Evolutionary conservation across 2,888 invertebrate genomes (phyloP), one percentile per base, ranked within the genome.

Genomic region (Hedychridium roseum): DNA sequence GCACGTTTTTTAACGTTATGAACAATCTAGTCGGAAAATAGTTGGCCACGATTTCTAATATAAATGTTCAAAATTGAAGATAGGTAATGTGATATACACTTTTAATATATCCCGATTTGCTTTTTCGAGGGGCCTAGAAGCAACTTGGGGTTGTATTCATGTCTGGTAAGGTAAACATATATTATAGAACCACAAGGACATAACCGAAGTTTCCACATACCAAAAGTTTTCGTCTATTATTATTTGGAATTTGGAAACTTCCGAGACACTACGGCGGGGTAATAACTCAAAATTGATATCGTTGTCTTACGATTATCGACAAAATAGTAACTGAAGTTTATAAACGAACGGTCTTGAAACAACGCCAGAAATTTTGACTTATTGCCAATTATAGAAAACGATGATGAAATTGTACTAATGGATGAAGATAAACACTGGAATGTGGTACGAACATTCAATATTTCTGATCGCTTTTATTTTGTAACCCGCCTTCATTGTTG

Each of bases 121-220:
- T 74, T 73, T 74, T 66, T 49, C 47, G 56, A 46, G 67, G 73
- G 69, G 71, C 68, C 66, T 72, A 62, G 63, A 73, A 74, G 75
- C 74, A 73, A 55, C 64, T 60, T 73, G 73, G 74, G 73, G 70
- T 70, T 62, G 66, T 66, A 73, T 67, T 67, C 71, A 64, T 71
- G 67, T 67, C 49, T 49, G 45, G 27, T 54, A 53, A 65, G 54
- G 42, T n/a, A n/a, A n/a, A n/a, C n/a, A n/a, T n/a, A 35, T 50
- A 66, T 49, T 54, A 58, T n/a, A 56, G 53, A 59, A 58, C 39
- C 50, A 41, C n/a, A 62, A 54, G 50, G 49, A 44, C 43, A 54
- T 39, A 12, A 12, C 23, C 42, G 49, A 46, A 62, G 57, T 66
- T 56, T 62, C 50, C 51, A 43, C 65, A 56, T 9, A 23, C 9